Base-by-base conservation (phyloP, 2,797 vertebrate species). In the Saxicola maurus region DNA sequence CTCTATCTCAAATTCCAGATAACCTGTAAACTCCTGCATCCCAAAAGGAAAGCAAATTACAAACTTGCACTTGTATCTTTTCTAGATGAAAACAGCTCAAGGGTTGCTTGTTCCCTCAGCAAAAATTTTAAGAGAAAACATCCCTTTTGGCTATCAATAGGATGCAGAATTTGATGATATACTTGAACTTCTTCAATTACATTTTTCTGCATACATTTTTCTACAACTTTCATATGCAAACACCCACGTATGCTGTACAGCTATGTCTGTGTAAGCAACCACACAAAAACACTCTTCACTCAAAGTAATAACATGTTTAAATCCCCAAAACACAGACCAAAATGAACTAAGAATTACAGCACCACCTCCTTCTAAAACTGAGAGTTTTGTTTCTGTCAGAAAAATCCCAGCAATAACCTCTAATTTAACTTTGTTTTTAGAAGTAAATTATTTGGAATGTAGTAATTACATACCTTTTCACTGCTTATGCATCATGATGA, bases 401-500 rank as follows among this genome's bases (percentile, higher is more conserved):
- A 91, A 88, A 87, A 77, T 61, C 20, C 19, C 20, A 51, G 28
- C 51, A 82, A 71, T 33, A 80, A 57, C 4, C 17, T 72, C 59
- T 55, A 71, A 74, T 76, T 80, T 59, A 80, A 81, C 40, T 87
- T 89, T 60, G 27, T 0, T 66, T 90, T 66, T 40, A 59, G 51
- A 78, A 87, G 38, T 27, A 85, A 72, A 78, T 46, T 59, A 57
- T 68, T 75, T 73, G 65, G 35, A 80, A 85, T 8, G 6, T 20
- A 90, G 73, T 67, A 87, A 92, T 80, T 91, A 67, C 18, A 77
- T 62, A 91, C 49, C 18, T 90, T 90, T 49, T 84, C 25, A 88
- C 7, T 80, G 37, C 69, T 56, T 77, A 77, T 27, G 51, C 69
- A 81, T 53, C 31, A 2, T 69, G 53, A 68, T 61, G 40, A 90